Conservation (phyloP, 2,113 vertebrate species). For the Tachuris rubrigastra region DNA sequence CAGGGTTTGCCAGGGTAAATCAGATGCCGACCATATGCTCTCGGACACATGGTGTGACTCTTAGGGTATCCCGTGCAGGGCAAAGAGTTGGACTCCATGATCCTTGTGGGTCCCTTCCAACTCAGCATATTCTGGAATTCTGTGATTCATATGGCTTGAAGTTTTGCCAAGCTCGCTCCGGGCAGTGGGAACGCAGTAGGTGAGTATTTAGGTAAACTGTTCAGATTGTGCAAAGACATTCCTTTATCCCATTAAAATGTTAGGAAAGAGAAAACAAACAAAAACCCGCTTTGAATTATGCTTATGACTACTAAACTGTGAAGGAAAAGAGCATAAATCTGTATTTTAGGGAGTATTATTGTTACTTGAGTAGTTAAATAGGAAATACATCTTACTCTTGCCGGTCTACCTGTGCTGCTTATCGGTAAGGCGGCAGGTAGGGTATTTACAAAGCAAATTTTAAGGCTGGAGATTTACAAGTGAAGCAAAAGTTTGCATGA, state of each 20-base stretch:
- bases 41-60: background rate
- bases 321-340: background rate
- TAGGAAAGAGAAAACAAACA: background rate
- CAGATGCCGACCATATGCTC: fast-evolving
- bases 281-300: background rate
- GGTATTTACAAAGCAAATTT: slow-evolving; percentile 11
- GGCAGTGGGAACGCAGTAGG: background rate
- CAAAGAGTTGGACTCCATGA: background rate
- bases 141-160: background rate
- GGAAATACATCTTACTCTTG: background rate
- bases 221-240: background rate
- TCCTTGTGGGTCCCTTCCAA: background rate
- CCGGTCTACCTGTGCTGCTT: background rate
- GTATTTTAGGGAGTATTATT: background rate
- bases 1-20: background rate
- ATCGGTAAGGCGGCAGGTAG: background rate
- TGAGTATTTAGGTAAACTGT: background rate
- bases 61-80: background rate
- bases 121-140: background rate
- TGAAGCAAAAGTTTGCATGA: background rate
- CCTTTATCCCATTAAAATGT: background rate
- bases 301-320: fast-evolving
- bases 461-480: background rate
- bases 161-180: background rate
- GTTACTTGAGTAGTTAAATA: background rate